Percentiles rank a stretch among this genome's conserved stretches.
phyloP scores from a whole-genome alignment of 2,888 invertebrate genomes.

The Calameuta filiformis region DNA sequence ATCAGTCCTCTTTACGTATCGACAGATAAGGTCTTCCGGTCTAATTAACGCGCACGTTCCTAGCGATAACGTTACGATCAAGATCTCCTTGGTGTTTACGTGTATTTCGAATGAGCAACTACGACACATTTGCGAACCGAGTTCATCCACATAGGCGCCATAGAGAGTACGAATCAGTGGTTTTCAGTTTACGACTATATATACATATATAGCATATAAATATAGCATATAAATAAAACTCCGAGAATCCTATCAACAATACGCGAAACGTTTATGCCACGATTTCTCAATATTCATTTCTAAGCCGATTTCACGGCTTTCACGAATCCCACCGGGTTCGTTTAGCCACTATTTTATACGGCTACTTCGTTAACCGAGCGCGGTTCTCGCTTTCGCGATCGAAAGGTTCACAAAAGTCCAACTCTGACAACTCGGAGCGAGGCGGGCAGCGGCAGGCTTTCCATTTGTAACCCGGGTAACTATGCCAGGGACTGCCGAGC shows the following conservation, averaged over 20 bases:
- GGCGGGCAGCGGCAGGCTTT: conserved; percentile 31
- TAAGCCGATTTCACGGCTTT: background rate
- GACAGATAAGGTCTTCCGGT: background rate
- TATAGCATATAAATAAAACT: background rate
- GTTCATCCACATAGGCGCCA: background rate
- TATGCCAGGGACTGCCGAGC: conserved; percentile 56
- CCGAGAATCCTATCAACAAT: background rate
- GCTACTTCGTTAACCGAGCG: background rate
- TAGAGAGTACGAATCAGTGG: background rate
- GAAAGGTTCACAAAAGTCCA: background rate
- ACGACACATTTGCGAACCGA: background rate
- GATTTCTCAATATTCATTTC: background rate
- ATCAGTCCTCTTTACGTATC: background rate
- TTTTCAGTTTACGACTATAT: background rate
- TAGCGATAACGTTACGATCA: background rate
- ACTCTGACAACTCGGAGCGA: background rate
- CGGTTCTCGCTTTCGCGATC: background rate
- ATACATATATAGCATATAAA: background rate
- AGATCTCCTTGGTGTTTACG: background rate
- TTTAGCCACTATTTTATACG: background rate
- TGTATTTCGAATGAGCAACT: background rate
- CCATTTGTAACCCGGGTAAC: conserved; percentile 54
- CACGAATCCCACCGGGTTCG: background rate
- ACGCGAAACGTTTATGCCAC: background rate
- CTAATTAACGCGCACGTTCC: background rate